Evolutionary conservation across 1,140 invertebrate genomes (phyloP).

Genomic region (Goniozus legneri): DNA sequence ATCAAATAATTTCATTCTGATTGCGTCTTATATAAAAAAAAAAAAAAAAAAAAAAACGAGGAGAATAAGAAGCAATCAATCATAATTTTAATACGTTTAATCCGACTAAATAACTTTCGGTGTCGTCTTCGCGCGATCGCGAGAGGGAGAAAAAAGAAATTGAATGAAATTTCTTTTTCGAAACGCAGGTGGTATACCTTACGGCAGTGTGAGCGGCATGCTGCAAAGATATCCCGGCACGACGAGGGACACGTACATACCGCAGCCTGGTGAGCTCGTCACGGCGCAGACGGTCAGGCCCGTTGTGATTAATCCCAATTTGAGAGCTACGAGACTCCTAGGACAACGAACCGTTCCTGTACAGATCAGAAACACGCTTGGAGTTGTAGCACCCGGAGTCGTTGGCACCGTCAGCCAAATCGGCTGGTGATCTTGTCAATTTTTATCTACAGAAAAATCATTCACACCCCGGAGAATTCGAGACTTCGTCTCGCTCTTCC

Average conservation of each 20-base stretch:
- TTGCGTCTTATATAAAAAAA: too few species aligned
- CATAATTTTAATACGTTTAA: too few species aligned
- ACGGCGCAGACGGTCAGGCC: background rate
- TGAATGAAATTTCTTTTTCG: background rate
- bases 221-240: conserved; percentile 25
- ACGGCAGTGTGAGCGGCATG: conserved; percentile 43
- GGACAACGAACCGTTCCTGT: conserved; percentile 20
- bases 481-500: too few species aligned
- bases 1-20: too few species aligned
- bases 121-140: too few species aligned
- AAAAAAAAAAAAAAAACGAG: too few species aligned
- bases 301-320: conserved; percentile 21
- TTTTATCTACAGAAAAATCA: too few species aligned
- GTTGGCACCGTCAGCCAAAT: conserved; percentile 30
- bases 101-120: too few species aligned
- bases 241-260: background rate
- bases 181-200: conserved; percentile 44
- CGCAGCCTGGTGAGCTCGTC: conserved; percentile 1
- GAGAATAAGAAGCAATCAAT: too few species aligned
- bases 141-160: too few species aligned
- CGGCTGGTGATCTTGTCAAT: too few species aligned
- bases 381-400: conserved; percentile 29
- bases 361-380: conserved; percentile 31
- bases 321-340: conserved; percentile 18
- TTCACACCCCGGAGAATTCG: too few species aligned